phyloP scores from a whole-genome alignment of 2,113 vertebrate species.

The Notarius lentiginosus region DNA sequence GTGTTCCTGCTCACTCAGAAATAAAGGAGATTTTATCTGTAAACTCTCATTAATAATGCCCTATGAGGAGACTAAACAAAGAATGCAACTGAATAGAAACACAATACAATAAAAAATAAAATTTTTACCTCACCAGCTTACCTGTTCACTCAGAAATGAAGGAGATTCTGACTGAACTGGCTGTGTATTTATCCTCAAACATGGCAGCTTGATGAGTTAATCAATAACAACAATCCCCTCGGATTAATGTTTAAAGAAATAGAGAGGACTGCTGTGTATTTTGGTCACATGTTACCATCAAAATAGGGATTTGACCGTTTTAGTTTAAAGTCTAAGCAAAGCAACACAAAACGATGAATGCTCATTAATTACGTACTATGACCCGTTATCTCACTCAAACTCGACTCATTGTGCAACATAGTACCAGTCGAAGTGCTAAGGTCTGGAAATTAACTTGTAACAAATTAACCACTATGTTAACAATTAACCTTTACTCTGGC shows the following conservation, averaged over 20 bases:
- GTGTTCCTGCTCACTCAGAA: too few species aligned
- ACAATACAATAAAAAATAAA: neutral
- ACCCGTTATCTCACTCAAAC: neutral
- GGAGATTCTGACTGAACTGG: neutral
- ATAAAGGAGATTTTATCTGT: neutral
- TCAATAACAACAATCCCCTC: slow-evolving; percentile 43
- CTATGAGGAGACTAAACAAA: neutral
- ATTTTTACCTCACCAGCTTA: neutral
- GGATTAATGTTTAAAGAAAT: slow-evolving; percentile 41
- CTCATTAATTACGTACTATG: neutral
- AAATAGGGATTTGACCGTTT: neutral
- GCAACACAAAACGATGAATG: neutral
- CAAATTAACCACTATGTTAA: neutral
- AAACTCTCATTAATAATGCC: neutral
- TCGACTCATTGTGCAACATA: neutral
- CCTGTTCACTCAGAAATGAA: slow-evolving; percentile 3
- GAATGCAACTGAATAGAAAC: neutral
- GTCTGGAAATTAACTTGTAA: neutral
- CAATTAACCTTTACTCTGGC: neutral
- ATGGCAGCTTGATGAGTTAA: slow-evolving; percentile 43
- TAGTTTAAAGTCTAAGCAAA: neutral
- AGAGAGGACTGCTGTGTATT: neutral
- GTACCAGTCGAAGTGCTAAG: neutral
- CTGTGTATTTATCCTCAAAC: slow-evolving; percentile 3
- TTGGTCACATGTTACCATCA: neutral